A percentile compares a stretch with the other conserved stretches of the same genome.
Evolutionary conservation across 2,888 invertebrate species (phyloP).

Genomic region (Rutpela maculata): DNA sequence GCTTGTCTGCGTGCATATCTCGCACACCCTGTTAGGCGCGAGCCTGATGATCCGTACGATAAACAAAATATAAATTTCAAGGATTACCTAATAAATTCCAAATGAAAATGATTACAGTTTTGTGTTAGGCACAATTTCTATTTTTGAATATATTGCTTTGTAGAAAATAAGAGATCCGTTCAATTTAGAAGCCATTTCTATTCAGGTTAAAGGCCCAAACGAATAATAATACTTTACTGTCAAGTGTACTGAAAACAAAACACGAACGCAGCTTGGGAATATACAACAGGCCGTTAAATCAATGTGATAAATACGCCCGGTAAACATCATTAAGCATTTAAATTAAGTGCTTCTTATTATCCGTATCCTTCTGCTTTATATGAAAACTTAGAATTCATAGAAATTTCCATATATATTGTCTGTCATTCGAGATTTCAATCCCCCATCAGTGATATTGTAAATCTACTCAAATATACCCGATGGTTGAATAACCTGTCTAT

Average conservation of each 20-base stretch:
- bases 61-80: too few relatives aligned
- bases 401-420: background rate
- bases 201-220: slow-evolving; percentile 11
- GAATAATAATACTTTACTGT: slow-evolving; percentile 7
- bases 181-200: slow-evolving; percentile 1
- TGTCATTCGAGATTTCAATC: too few relatives aligned
- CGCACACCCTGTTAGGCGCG: too few relatives aligned
- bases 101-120: background rate
- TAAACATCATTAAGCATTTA: background rate
- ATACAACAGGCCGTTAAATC: background rate
- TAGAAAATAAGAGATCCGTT: background rate
- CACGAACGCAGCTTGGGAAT: slow-evolving; percentile 3
- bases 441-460: too few relatives aligned
- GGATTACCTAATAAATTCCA: too few relatives aligned
- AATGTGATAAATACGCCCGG: background rate
- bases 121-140: background rate
- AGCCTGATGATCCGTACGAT: too few relatives aligned
- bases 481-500: too few relatives aligned
- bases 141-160: slow-evolving; percentile 12
- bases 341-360: background rate
- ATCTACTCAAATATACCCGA: too few relatives aligned
- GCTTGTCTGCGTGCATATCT: too few relatives aligned
- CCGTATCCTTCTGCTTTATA: background rate
- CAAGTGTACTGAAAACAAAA: background rate
- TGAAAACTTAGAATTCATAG: background rate